phyloP scores from a whole-genome alignment of 2,888 invertebrate genomes.

The Mesoligia furuncula region DNA sequence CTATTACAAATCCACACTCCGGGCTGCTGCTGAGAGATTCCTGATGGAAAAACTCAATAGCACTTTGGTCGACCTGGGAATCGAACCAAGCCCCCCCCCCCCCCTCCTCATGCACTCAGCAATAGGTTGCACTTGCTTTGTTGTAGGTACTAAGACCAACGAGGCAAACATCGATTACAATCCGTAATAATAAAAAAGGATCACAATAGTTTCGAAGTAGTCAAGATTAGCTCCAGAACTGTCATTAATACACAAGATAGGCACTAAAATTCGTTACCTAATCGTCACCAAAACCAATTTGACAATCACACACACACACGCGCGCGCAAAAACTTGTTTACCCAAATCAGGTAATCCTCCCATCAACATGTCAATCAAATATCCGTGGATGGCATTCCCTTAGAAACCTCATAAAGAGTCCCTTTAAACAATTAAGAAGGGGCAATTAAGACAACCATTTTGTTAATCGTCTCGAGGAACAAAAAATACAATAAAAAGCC shows the following conservation, averaged over 20 bases:
- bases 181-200: background rate
- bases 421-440: slow-evolving; percentile 79
- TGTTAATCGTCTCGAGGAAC: slow-evolving; percentile 75
- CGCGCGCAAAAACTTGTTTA: background rate
- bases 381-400: slow-evolving; percentile 56
- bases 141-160: no score
- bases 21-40: background rate
- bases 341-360: slow-evolving; percentile 37
- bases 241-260: background rate
- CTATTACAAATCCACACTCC: background rate
- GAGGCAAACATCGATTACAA: background rate
- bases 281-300: background rate
- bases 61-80: no score
- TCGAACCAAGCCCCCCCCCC: background rate
- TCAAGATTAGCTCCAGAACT: background rate
- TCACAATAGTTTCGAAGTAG: background rate
- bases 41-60: background rate
- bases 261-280: background rate
- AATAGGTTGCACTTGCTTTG: background rate
- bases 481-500: slow-evolving; percentile 74
- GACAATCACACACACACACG: background rate
- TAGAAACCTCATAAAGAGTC: slow-evolving; percentile 69
- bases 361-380: slow-evolving; percentile 60
- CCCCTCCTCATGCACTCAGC: background rate
- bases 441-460: slow-evolving; percentile 82